Evolutionary conservation across 2,888 invertebrate genomes (phyloP).

Genomic region (Syrista parreyssii): DNA sequence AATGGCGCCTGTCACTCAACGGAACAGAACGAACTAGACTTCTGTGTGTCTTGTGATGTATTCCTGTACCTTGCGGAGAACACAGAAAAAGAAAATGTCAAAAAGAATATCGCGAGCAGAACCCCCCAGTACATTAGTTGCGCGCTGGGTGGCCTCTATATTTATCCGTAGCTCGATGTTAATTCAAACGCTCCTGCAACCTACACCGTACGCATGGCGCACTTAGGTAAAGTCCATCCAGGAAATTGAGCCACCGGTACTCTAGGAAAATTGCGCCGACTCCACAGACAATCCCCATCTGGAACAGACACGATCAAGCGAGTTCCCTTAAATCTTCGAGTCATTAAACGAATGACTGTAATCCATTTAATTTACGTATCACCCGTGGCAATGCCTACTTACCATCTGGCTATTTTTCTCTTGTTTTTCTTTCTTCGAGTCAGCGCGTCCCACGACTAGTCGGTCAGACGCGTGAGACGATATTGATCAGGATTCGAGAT

Average conservation of each 20-base stretch:
- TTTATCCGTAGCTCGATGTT: conserved; percentile 51
- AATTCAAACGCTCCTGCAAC: conserved; percentile 34
- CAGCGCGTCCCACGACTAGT: conserved; percentile 1
- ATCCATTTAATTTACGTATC: background rate
- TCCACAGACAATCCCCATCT: background rate
- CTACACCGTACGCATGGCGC: background rate
- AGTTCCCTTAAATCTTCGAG: background rate
- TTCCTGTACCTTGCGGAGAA: conserved; percentile 17
- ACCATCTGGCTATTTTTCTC: background rate
- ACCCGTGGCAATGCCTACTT: background rate
- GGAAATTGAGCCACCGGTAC: background rate
- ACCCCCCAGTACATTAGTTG: conserved; percentile 49
- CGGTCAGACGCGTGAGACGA: conserved; percentile 2
- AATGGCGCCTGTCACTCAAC: conserved; percentile 35
- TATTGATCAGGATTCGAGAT: conserved; percentile 4
- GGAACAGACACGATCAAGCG: background rate
- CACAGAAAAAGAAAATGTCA: conserved; percentile 26
- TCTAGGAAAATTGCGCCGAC: background rate
- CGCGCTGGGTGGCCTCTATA: conserved; percentile 59
- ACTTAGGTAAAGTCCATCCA: background rate
- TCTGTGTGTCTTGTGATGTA: conserved; percentile 25
- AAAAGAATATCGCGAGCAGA: conserved; percentile 30
- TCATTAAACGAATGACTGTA: background rate
- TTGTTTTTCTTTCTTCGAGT: background rate
- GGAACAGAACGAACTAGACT: conserved; percentile 21